A percentile compares a stretch with the other conserved stretches of the same genome.
Evolutionary conservation across 2,797 vertebrate species (phyloP).

Genomic region (Fistularia commersonii): DNA sequence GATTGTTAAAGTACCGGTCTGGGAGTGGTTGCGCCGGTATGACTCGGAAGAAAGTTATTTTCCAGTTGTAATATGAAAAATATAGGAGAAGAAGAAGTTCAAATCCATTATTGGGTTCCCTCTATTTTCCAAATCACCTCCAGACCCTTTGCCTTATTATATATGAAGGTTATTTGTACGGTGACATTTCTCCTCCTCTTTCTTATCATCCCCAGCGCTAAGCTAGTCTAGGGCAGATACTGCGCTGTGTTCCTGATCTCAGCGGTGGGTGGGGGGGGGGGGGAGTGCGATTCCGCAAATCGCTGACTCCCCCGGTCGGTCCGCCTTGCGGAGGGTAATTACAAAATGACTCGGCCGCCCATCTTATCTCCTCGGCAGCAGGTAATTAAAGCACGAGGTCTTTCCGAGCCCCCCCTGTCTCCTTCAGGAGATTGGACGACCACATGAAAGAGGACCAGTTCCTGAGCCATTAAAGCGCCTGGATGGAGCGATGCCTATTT

Average conservation of each 20-base stretch:
- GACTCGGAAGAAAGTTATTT: too few relatives aligned
- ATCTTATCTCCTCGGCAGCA: conserved; percentile 57
- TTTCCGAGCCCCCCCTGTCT: conserved; percentile 34
- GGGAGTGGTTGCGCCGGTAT: conserved; percentile 1
- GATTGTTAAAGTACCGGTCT: conserved; percentile 6
- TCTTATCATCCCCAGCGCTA: conserved; percentile 38
- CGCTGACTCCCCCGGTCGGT: conserved; percentile 36
- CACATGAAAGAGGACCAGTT: conserved; percentile 43
- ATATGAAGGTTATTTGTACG: conserved; percentile 40
- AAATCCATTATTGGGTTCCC: conserved; percentile 27
- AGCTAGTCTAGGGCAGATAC: conserved; percentile 47
- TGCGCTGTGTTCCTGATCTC: conserved; percentile 49
- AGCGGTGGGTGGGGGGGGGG: too few relatives aligned
- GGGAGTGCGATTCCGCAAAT: conserved; percentile 17
- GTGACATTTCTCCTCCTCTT: conserved; percentile 55
- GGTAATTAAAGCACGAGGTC: conserved; percentile 57
- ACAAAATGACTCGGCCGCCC: conserved; percentile 43
- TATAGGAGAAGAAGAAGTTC: conserved; percentile 7
- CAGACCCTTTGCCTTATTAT: conserved; percentile 33
- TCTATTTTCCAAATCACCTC: conserved; percentile 24
- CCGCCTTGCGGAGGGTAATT: conserved; percentile 53
- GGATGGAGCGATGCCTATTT: conserved; percentile 19
- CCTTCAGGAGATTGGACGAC: conserved; percentile 49
- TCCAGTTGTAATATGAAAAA: background rate
- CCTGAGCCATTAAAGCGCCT: conserved; percentile 16